phyloP scores from a whole-genome alignment of 92 coral and sea anemone genomes.

The Zoanthus sociatus region DNA sequence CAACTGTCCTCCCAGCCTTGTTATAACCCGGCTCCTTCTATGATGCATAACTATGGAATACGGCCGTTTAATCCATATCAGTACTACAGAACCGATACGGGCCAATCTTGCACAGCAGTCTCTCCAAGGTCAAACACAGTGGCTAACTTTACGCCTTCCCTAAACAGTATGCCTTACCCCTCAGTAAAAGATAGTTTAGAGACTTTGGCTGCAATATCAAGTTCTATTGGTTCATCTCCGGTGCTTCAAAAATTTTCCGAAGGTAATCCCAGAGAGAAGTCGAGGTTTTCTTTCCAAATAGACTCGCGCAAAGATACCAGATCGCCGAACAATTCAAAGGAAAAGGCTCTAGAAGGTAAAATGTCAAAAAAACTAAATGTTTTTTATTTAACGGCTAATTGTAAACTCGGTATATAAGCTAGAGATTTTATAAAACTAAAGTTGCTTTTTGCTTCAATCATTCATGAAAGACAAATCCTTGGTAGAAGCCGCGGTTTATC shows the following conservation, averaged over 20 bases:
- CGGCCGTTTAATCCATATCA: slow-evolving; percentile 76
- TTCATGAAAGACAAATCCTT: neutral
- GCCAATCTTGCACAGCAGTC: slow-evolving; percentile 43
- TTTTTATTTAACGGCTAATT: neutral
- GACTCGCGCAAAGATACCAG: slow-evolving; percentile 8
- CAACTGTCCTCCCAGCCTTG: slow-evolving; percentile 47
- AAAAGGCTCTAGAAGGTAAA: slow-evolving; percentile 25
- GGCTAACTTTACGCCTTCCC: slow-evolving; percentile 36
- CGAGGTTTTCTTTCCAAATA: slow-evolving; percentile 19
- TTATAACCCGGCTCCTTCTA: slow-evolving; percentile 59
- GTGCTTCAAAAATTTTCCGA: slow-evolving; percentile 45
- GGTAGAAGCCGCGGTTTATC: neutral
- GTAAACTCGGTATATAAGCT: neutral
- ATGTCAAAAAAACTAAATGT: neutral
- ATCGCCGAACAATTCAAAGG: slow-evolving; percentile 15
- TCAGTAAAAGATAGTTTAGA: slow-evolving; percentile 46
- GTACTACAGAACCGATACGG: slow-evolving; percentile 50
- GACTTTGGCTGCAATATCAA: slow-evolving; percentile 44
- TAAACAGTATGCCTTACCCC: slow-evolving; percentile 42
- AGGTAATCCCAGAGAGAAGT: slow-evolving; percentile 1
- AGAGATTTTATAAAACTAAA: neutral
- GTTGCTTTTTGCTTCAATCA: neutral
- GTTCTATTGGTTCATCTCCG: slow-evolving; percentile 36
- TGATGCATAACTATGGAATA: slow-evolving; percentile 73
- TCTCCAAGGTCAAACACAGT: slow-evolving; percentile 45